Evolutionary conservation across 2,113 vertebrate genomes (phyloP).

Genomic region (Podilymbus podiceps): DNA sequence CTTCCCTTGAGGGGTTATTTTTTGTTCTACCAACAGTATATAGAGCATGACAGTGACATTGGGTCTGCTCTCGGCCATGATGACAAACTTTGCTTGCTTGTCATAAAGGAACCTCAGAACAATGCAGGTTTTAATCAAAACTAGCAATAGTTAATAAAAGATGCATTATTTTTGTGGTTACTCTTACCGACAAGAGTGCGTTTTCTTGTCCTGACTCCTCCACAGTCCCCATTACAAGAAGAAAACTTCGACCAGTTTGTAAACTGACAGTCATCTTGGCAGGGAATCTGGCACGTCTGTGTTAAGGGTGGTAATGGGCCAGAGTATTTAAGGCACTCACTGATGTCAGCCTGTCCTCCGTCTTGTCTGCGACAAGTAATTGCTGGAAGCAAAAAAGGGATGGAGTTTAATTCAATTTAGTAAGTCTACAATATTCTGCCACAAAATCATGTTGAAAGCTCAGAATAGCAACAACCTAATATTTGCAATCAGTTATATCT

Average conservation of each 20-base stretch:
- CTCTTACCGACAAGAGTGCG: slow-evolving; percentile 89
- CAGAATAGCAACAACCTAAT: background rate
- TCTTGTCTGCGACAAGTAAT: slow-evolving; percentile 95
- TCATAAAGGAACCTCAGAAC: background rate
- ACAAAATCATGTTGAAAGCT: background rate
- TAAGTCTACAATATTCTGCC: background rate
- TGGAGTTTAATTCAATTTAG: background rate
- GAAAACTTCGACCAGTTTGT: slow-evolving; percentile 98
- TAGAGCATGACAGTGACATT: background rate
- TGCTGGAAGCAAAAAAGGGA: slow-evolving; percentile 75
- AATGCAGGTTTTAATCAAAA: background rate
- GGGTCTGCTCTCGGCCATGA: background rate
- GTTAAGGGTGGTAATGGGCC: slow-evolving; percentile 86
- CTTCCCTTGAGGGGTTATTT: background rate
- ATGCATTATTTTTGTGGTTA: background rate
- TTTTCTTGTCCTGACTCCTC: slow-evolving; percentile 91
- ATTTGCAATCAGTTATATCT: background rate
- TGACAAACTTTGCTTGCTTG: background rate
- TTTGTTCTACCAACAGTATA: background rate
- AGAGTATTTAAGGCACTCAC: slow-evolving; percentile 84
- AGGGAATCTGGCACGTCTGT: slow-evolving; percentile 91
- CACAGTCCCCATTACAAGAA: slow-evolving; percentile 92
- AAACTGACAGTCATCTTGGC: slow-evolving; percentile 96
- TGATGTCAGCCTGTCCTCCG: slow-evolving; percentile 85
- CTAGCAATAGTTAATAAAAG: background rate